Evolutionary conservation across 2,888 invertebrate genomes (phyloP), one percentile per base, ranked within the genome.

Genomic region (Elysia crispata): DNA sequence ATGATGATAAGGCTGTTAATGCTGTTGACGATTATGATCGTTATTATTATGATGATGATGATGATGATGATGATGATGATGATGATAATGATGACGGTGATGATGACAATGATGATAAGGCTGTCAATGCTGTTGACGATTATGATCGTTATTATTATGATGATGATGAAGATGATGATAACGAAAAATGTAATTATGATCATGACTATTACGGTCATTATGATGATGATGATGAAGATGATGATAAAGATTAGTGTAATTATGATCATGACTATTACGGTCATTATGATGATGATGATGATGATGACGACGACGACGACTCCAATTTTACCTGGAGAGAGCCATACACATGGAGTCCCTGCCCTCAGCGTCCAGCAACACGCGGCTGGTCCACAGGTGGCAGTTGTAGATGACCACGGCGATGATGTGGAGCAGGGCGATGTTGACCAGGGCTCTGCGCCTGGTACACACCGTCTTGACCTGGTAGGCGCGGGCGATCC

Each of bases 351-450:
- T n/a, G 49, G 41, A 11, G 41, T 33, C 50, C 62, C 57, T 25
- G 30, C 74, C 81, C 66, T 81, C 79, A 13, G 82, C 80, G 57
- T 82, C 80, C 25, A 76, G 64, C 25, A 54, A 31, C 1, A 85
- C 83, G 28, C 77, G 33, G 20, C 85, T 84, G 0, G 82, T 85
- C 85, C 86, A 85, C n/a, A 86, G 75, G 23, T 85, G 81, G 70
- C 85, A 84, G 60, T 83, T 82, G 79, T 86, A 86, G 50, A 84
- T 77, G 25, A 77, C 50, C 18, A 77, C 64, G 0, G 86, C 76
- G 15, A 84, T 31, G 28, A 83, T 13, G 20, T 82, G 28, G 20
- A 86, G 69, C n/a, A 79, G 69, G 49, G 41, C 15, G 33, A 83
- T 82, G 25, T 66, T 41, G 67, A 75, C 67, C 15, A 72, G 23